Evolutionary conservation across 2,113 vertebrate species (phyloP).

Genomic region (Alethe diademata): DNA sequence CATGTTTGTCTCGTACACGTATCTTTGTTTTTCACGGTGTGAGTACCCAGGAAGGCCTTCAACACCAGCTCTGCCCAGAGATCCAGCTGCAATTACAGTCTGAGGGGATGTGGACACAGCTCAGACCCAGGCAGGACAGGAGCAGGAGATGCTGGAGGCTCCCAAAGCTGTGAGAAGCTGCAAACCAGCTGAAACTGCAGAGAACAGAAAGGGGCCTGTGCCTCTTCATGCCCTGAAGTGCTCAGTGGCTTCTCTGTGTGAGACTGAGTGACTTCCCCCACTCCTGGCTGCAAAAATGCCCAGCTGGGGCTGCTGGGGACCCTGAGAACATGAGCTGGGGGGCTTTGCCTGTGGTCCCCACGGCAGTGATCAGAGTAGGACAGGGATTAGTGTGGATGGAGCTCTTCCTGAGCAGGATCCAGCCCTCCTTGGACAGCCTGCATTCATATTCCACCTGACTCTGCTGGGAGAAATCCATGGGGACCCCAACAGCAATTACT

Average conservation of each 20-base stretch:
- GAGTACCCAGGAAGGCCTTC: neutral
- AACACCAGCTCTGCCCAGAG: neutral
- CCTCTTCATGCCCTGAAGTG: neutral
- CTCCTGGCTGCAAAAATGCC: neutral
- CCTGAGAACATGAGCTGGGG: neutral
- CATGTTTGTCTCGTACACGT: fast-evolving
- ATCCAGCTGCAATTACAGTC: neutral
- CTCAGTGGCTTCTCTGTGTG: neutral
- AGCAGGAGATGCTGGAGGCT: neutral
- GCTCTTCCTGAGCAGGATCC: neutral
- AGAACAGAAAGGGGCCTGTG: neutral
- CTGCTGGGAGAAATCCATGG: conserved; percentile 78
- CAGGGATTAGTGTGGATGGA: neutral
- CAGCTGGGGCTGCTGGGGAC: neutral
- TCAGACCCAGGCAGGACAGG: neutral
- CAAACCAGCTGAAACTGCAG: neutral
- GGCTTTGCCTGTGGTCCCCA: neutral
- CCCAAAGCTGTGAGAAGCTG: neutral
- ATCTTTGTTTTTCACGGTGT: neutral
- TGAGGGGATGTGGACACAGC: neutral
- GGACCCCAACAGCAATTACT: conserved; percentile 87
- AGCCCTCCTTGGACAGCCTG: conserved; percentile 42
- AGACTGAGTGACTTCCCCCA: neutral
- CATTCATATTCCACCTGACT: conserved; percentile 79
- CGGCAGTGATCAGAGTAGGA: fast-evolving